Percentiles rank a stretch among this genome's conserved stretches.
phyloP scores from a whole-genome alignment of 2,797 vertebrate genomes.

The Hydrophis major region DNA sequence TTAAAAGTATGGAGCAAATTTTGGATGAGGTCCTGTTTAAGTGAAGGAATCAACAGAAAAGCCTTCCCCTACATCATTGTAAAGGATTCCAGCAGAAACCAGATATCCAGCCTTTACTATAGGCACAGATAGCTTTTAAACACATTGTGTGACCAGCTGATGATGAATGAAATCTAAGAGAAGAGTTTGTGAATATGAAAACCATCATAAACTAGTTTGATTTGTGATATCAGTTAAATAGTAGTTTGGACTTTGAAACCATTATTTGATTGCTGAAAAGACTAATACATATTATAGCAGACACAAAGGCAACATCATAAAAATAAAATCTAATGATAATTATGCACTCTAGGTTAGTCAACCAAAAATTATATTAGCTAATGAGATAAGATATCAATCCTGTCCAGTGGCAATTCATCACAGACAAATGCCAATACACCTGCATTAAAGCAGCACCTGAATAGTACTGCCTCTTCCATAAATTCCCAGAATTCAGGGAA shows the following conservation, averaged over 20 bases:
- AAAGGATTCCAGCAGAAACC: neutral
- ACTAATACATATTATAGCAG: slow-evolving; percentile 38
- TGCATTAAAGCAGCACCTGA: slow-evolving; percentile 45
- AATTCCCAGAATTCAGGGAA: no score
- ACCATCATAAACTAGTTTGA: neutral
- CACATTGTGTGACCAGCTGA: neutral
- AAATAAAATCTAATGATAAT: slow-evolving; percentile 59
- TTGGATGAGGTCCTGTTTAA: neutral
- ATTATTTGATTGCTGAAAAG: neutral
- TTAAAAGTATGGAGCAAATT: neutral
- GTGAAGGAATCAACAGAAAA: neutral
- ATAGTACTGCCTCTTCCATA: neutral
- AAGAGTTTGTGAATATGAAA: neutral
- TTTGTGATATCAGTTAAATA: slow-evolving; percentile 12
- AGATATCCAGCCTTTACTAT: rapidly evolving
- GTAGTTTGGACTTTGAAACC: slow-evolving; percentile 26
- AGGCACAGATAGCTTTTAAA: neutral
- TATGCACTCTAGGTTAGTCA: slow-evolving; percentile 60
- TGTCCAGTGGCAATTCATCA: slow-evolving; percentile 61
- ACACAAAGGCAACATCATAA: slow-evolving; percentile 36
- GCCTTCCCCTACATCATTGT: no score
- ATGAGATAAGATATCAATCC: slow-evolving; percentile 61
- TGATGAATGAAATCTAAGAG: neutral
- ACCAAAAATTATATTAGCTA: slow-evolving; percentile 61
- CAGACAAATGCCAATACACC: slow-evolving; percentile 55